Evolutionary conservation across 2,797 vertebrate species (phyloP).

Genomic region (Melanitta fusca): DNA sequence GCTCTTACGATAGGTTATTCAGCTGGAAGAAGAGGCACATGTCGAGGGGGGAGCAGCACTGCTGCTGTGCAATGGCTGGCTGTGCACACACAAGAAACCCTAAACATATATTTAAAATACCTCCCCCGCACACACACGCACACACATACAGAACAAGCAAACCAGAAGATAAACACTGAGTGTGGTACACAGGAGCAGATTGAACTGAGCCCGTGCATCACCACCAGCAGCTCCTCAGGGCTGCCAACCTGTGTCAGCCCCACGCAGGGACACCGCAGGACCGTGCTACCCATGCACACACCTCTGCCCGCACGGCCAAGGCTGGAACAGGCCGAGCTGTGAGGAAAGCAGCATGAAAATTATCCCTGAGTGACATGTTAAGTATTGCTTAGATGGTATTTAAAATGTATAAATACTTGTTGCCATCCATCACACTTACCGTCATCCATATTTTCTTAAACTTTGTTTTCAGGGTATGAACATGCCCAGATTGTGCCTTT

Average conservation of each 20-base stretch:
- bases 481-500: background rate
- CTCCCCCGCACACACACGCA: too few species aligned
- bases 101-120: background rate
- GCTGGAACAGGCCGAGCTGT: background rate
- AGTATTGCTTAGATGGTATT: background rate
- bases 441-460: background rate
- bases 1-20: too few species aligned
- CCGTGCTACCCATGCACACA: background rate
- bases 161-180: background rate
- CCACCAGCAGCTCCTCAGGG: too few species aligned
- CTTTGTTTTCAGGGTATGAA: background rate
- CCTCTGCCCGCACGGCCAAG: rapidly evolving
- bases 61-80: too few species aligned
- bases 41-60: background rate
- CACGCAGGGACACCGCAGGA: rapidly evolving
- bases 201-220: background rate
- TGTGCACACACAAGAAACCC: background rate
- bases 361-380: background rate
- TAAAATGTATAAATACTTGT: background rate
- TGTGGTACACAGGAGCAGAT: rapidly evolving
- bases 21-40: background rate
- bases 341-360: background rate
- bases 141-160: background rate
- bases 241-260: background rate
- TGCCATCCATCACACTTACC: background rate